A percentile compares a stretch with the other conserved stretches of the same genome.
Evolutionary conservation across 2,113 vertebrate species (phyloP).

Genomic region (Apistogramma diplotaenia): DNA sequence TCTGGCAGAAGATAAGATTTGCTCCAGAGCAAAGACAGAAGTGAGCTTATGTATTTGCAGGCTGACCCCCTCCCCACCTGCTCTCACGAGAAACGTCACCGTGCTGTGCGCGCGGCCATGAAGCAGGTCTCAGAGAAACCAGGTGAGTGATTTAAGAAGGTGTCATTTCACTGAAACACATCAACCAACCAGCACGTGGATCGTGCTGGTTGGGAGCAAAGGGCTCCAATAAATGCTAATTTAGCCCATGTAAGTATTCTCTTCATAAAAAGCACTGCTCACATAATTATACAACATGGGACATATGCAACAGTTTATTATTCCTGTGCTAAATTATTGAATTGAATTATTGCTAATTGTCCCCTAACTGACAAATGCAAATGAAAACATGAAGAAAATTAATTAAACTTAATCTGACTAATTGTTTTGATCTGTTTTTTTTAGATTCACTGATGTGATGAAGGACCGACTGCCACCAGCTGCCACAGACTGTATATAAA

Average conservation of each 20-base stretch:
- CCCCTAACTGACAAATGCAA: no score
- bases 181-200: background rate
- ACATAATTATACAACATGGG: no score
- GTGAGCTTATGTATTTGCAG: background rate
- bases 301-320: no score
- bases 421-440: background rate
- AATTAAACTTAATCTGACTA: no score
- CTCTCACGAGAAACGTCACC: slow-evolving; percentile 33
- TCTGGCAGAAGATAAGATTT: background rate
- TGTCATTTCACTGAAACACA: background rate
- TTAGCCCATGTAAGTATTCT: background rate
- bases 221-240: background rate
- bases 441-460: background rate
- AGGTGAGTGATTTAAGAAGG: rapidly evolving
- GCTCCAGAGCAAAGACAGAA: background rate
- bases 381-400: no score
- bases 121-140: background rate
- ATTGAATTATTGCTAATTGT: no score
- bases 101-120: background rate
- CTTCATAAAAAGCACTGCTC: rapidly evolving
- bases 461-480: background rate
- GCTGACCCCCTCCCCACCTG: background rate
- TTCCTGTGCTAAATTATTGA: no score
- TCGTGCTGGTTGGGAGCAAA: background rate
- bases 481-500: background rate